Conservation (phyloP, 1,140 invertebrate species). For the Limonius californicus region DNA sequence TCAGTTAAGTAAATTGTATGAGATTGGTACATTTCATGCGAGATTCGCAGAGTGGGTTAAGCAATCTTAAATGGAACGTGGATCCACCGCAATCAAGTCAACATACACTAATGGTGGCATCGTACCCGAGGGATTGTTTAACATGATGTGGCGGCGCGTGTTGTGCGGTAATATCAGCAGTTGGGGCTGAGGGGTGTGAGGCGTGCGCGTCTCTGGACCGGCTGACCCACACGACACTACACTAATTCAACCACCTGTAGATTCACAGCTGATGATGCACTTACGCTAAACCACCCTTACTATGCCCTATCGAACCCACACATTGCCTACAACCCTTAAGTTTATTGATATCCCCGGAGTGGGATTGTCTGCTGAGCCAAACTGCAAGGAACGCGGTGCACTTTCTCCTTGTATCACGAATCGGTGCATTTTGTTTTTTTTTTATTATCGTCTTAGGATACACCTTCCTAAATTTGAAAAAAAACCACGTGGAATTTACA, state of each 20-base stretch:
- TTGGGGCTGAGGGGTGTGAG: neutral
- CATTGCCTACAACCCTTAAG: conserved; percentile 4
- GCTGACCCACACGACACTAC: conserved; percentile 29
- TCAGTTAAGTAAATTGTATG: no score
- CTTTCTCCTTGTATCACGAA: no score
- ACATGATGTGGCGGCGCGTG: conserved; percentile 8
- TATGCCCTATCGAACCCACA: conserved; percentile 1
- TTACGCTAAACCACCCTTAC: conserved; percentile 1
- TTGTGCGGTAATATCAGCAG: conserved; percentile 13
- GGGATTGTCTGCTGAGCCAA: no score
- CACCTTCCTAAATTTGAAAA: no score
- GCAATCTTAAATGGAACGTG: neutral
- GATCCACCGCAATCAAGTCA: conserved; percentile 2
- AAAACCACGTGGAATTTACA: no score
- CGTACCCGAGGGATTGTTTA: conserved; percentile 13
- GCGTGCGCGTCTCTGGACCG: conserved; percentile 17
- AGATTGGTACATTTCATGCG: no score
- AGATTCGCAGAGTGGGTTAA: neutral
- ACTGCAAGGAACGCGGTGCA: no score
- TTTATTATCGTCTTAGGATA: no score
- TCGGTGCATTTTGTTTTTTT: no score
- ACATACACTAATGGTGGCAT: conserved; percentile 3
- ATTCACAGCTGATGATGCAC: conserved; percentile 20
- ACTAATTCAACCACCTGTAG: conserved; percentile 37
- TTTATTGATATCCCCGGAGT: neutral